Evolutionary conservation across 1,140 invertebrate genomes (phyloP), one percentile per base, ranked within the genome.

Genomic region (Conopomorpha cramerella): DNA sequence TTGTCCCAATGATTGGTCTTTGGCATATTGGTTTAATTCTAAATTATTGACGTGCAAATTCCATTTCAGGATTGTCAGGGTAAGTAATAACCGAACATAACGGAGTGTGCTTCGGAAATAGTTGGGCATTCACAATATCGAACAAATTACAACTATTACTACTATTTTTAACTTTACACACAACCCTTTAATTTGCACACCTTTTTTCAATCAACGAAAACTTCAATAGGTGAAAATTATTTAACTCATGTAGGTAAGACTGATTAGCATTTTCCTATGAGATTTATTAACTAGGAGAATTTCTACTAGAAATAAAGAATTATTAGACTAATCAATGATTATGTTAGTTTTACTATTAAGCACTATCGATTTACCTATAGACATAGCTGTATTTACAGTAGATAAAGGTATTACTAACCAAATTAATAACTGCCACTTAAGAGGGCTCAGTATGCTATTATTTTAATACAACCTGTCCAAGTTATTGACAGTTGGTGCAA

Each of bases 171-270:
- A 70, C 59, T 70, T 72, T 76, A 76, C 70, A 76, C 70, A 76
- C 70, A 76, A 76, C 70, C 70, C 59, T 76, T 72, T 70, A 70
- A 64, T 72, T 72, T 76, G 70, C 70, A 76, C 70, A 70, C 70
- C 67, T 57, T 71, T 70, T 63, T 56, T 56, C 41, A 23, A 23
- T 23, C 19, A 10, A 23, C 4, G 10, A 23, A 23, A 23, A 23
- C 4, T 23, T 23, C 10, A 23, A 6, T 23, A 10, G 10, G 4
- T 10, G 10, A 23, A 23, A 23, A 23, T 23, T 10, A 23, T 23
- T 23, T 23, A 23, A 23, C 4, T 23, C 19, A 10, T n/a, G n/a
- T n/a, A n/a, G n/a, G n/a, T n/a, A n/a, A n/a, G n/a, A n/a, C n/a
- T n/a, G n/a, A n/a, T n/a, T n/a, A n/a, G n/a, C n/a, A n/a, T n/a